A percentile compares a stretch with the other conserved stretches of the same genome.
Conservation (phyloP, 2,888 invertebrate genomes). For the Apodemia duryi region DNA sequence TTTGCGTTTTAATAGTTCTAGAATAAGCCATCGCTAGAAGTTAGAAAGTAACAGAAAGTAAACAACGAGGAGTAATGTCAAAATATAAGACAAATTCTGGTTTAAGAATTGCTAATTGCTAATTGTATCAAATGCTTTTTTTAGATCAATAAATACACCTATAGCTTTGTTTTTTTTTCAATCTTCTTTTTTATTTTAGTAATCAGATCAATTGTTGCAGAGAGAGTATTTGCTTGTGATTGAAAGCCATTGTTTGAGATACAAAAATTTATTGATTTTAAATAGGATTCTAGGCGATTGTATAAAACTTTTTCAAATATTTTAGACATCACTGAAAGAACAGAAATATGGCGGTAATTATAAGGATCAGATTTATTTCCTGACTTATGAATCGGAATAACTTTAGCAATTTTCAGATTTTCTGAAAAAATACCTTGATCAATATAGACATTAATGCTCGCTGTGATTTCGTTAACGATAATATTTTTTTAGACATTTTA, state of each 20-base stretch:
- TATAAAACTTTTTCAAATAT: conserved; percentile 9
- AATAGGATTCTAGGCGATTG: conserved; percentile 1
- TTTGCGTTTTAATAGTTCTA: no score
- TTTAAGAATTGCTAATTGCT: not conserved
- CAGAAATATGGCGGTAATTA: conserved; percentile 9
- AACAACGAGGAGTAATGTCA: no score
- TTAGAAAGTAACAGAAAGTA: no score
- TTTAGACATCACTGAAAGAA: conserved; percentile 1
- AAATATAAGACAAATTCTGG: no score
- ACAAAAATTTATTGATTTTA: not conserved
- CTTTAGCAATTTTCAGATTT: conserved; percentile 5
- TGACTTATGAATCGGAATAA: conserved; percentile 5
- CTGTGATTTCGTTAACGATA: not conserved
- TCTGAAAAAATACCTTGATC: conserved; percentile 2
- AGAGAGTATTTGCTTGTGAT: not conserved
- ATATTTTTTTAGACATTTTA: conserved; percentile 6
- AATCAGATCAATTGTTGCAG: not conserved
- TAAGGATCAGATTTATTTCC: conserved; percentile 1
- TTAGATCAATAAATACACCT: conserved; percentile 18
- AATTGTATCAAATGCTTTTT: conserved; percentile 16
- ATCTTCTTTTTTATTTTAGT: conserved; percentile 14
- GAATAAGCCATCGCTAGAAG: no score
- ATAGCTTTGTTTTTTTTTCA: conserved; percentile 15
- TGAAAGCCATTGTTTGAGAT: conserved; percentile 7
- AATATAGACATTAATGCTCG: no score